Percentiles rank a stretch among this genome's conserved stretches.
These are phyloP conservation scores for Acanthosoma haemorrhoidale DNA, from an alignment of 2,888 invertebrate species.

Conservation along the genomic window DNA sequence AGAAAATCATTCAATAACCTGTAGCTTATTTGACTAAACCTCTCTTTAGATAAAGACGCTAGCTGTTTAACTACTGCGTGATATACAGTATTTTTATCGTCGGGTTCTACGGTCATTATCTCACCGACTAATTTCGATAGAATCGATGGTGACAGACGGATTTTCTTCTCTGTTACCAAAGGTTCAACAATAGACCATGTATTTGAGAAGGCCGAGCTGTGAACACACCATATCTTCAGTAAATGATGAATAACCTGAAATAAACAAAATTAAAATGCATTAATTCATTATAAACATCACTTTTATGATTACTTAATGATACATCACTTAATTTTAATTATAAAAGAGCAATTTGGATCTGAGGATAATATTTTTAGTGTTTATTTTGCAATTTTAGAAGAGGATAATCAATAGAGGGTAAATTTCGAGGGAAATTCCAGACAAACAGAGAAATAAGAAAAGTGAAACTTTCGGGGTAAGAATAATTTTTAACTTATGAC, in stretches of 20 bases:
- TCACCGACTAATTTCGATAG: neutral
- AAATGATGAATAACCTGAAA: slow-evolving; percentile 5
- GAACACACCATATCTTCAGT: neutral
- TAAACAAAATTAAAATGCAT: neutral
- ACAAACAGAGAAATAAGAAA: too few relatives aligned
- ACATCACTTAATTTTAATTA: too few relatives aligned
- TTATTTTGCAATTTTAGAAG: too few relatives aligned
- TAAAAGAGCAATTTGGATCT: too few relatives aligned
- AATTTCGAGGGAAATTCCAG: too few relatives aligned
- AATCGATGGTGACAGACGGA: neutral
- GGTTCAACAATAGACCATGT: slow-evolving; percentile 16
- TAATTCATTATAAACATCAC: too few relatives aligned
- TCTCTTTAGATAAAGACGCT: neutral
- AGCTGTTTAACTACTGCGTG: neutral
- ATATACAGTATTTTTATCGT: neutral
- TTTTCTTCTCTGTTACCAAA: neutral
- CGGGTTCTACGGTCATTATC: neutral
- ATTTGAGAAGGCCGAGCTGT: neutral
- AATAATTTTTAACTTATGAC: too few relatives aligned
- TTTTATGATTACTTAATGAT: too few relatives aligned
- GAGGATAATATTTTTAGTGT: too few relatives aligned
- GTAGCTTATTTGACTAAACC: neutral
- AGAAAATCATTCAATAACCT: slow-evolving; percentile 7
- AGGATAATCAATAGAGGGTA: too few relatives aligned
- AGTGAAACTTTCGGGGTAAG: too few relatives aligned